Base-by-base conservation (phyloP, 2,888 invertebrate genomes). In the Sialis lutaria region DNA sequence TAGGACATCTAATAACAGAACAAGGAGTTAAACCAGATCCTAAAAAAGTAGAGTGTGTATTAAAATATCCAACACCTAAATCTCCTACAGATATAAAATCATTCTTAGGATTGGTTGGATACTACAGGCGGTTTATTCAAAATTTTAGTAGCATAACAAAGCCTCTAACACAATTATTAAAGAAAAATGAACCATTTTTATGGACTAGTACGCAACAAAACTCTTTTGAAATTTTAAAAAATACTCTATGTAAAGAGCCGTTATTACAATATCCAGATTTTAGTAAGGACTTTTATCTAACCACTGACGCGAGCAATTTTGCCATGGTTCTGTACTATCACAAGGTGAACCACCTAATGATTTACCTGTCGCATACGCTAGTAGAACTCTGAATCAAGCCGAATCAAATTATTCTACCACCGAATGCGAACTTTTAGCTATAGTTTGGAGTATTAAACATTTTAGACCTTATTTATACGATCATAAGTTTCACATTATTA, bases 1-100 rank as follows among this genome's bases (percentile, higher is more conserved):
- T 60, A 41, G 58, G 58, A 6, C 58, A 58, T 37, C 49, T 53
- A 0, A 57, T 58, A 4, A 55, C 56, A 54, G 35, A 32, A 42
- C 22, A n/a, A n/a, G n/a, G n/a, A n/a, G n/a, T n/a, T n/a, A n/a
- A n/a, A n/a, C n/a, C n/a, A n/a, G n/a, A n/a, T 22, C 5, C 5
- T 3, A 32, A 42, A 3, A 42, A 42, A 42, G 9, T 42, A 31
- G 12, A 22, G 32, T 30, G n/a, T 43, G 13, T 43, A n/a, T 9
- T 8, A 22, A 9, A 43, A 5, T 43, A 30, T 43, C 43, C 43
- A 32, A 32, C 8, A 5, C 43, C 43, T 33, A 22, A 43, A 32
- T 31, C 9, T 43, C 43, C n/a, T 31, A 43, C 22, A 43, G 31
- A 43, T 5, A 32, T 43, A 8, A 30, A 33, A 32, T n/a, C 30